Evolutionary conservation across 1,140 invertebrate genomes (phyloP).

Genomic region (Pantala flavescens): DNA sequence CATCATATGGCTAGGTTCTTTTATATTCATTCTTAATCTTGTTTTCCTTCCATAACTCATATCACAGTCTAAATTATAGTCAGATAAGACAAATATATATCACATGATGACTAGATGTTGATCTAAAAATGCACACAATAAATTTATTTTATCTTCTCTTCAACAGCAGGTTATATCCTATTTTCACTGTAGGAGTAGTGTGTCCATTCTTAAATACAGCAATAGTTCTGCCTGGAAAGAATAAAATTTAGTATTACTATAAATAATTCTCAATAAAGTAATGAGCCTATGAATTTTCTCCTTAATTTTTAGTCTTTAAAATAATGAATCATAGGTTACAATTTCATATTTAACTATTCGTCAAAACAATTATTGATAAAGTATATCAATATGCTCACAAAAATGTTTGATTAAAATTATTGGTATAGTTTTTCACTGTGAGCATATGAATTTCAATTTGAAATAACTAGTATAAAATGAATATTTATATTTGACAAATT

Average conservation of each 20-base stretch:
- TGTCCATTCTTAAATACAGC: constrained; percentile 32
- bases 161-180: constrained; percentile 19
- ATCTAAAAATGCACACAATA: background rate
- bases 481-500: background rate
- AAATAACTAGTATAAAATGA: too few relatives aligned
- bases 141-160: background rate
- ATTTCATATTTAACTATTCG: background rate
- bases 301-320: too few relatives aligned
- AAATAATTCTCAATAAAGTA: background rate
- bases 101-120: background rate
- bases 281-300: background rate
- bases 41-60: background rate
- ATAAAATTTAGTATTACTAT: background rate
- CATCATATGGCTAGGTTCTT: too few relatives aligned
- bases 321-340: background rate
- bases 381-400: background rate
- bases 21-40: too few relatives aligned
- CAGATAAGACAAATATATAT: background rate
- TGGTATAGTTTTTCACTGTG: background rate
- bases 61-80: background rate
- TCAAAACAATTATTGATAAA: background rate
- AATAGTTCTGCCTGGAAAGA: constrained; percentile 29
- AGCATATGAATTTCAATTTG: too few relatives aligned
- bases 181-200: constrained; percentile 18
- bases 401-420: background rate